Evolutionary conservation across 2,888 invertebrate genomes (phyloP).

Genomic region (Perdita meconis): DNA sequence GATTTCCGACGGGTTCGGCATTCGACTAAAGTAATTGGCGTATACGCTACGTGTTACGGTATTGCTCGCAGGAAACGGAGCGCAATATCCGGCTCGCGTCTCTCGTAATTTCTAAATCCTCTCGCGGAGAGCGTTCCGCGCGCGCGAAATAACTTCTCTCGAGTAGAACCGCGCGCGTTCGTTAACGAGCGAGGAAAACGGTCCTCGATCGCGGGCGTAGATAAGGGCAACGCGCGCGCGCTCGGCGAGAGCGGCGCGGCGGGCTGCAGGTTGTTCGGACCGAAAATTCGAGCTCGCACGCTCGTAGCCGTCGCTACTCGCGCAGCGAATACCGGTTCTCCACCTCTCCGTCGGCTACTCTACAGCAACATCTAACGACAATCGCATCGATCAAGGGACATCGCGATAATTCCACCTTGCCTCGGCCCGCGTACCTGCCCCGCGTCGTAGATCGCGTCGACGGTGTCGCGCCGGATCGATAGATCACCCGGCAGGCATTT

Average conservation of each 20-base stretch:
- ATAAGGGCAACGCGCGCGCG: slow-evolving; percentile 33
- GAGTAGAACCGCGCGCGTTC: slow-evolving; percentile 54
- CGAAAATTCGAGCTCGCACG: slow-evolving; percentile 12
- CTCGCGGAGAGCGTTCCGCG: slow-evolving; percentile 41
- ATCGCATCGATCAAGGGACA: slow-evolving; percentile 83
- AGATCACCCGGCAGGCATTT: slow-evolving; percentile 80
- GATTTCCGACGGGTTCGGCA: slow-evolving; percentile 44
- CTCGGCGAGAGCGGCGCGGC: not conserved
- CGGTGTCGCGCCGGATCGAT: slow-evolving; percentile 73
- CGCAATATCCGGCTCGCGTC: slow-evolving; percentile 60
- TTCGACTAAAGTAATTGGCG: slow-evolving; percentile 52
- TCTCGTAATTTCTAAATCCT: slow-evolving; percentile 60
- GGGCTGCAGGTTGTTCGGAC: not conserved
- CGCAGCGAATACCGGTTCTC: slow-evolving; percentile 81
- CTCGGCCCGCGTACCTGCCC: slow-evolving; percentile 63
- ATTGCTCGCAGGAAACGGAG: slow-evolving; percentile 61
- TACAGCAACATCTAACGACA: slow-evolving; percentile 81
- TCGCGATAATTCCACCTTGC: slow-evolving; percentile 81
- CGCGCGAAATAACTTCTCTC: slow-evolving; percentile 48
- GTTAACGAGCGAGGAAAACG: slow-evolving; percentile 30
- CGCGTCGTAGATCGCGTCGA: slow-evolving; percentile 59
- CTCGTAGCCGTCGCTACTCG: slow-evolving; percentile 71
- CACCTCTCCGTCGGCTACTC: slow-evolving; percentile 48
- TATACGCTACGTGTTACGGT: slow-evolving; percentile 54
- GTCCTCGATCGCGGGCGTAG: slow-evolving; percentile 29